Evolutionary conservation across 2,888 invertebrate species (phyloP), one percentile per base, ranked within the genome.

Genomic region (Thumatha senex): DNA sequence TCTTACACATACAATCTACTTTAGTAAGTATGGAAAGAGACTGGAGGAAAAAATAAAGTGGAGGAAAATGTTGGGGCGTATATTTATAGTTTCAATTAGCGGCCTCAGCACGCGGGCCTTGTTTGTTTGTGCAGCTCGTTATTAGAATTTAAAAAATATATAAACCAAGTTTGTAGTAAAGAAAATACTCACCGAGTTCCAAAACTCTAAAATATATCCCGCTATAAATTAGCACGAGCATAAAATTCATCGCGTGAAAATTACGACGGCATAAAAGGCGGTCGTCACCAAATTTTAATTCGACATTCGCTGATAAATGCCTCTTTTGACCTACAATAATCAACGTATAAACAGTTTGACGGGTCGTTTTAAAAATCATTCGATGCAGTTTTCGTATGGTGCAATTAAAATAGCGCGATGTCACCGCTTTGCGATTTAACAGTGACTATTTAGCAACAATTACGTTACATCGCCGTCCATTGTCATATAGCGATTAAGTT

Each of bases 71-170:
- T 74, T 78, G 70, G 74, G 68, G 65, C 74, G 81, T 80, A 82
- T 87, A 89, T 88, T 89, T 88, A 87, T 87, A 86, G 88, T 87
- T 87, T 87, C 86, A 89, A 89, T 89, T 89, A 89, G 80, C 78
- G 76, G 40, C 76, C 72, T 78, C 78, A 70, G 82, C 84, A 84
- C 79, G 82, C 81, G 72, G 72, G 74, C 69, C 69, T 70, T 63
- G 68, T 64, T 63, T 58, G 60, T 59, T 64, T 67, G 69, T 62
- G 61, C 71, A 68, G 69, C 72, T 69, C 67, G 72, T 72, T 76
- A 74, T 73, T 74, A 75, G 66, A 70, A 70, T 72, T 63, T 63
- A 67, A 64, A 66, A 74, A 68, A 72, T 68, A 74, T 62, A 67
- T 58, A 61, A 58, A 48, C 58, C 39, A 52, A 63, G 61, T 63